Evolutionary conservation across 2,888 invertebrate species (phyloP).

Genomic region (Erynnis tages): DNA sequence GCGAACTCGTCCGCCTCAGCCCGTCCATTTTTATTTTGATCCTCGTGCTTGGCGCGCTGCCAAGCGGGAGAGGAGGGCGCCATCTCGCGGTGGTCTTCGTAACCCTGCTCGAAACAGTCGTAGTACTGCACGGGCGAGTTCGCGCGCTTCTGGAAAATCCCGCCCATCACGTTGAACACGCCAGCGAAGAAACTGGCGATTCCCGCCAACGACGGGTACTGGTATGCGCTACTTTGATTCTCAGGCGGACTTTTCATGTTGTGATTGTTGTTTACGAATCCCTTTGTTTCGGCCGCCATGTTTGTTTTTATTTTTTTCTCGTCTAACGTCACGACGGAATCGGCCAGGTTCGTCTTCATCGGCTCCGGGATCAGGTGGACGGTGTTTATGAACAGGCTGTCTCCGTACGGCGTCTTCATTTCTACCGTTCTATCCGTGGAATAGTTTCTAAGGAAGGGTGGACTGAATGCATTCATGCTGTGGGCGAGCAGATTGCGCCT

Average conservation of each 20-base stretch:
- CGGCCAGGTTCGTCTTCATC: slow-evolving; percentile 67
- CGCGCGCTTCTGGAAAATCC: slow-evolving; percentile 54
- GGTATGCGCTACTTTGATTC: slow-evolving; percentile 39
- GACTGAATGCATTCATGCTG: slow-evolving; percentile 40
- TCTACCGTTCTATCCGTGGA: slow-evolving; percentile 52
- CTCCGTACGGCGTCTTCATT: slow-evolving; percentile 50
- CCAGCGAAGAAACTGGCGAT: slow-evolving; percentile 62
- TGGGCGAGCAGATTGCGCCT: slow-evolving; percentile 47
- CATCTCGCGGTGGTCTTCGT: slow-evolving; percentile 43
- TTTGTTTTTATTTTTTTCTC: slow-evolving; percentile 34
- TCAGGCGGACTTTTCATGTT: slow-evolving; percentile 5
- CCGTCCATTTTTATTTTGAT: slow-evolving; percentile 61
- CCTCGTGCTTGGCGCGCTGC: slow-evolving; percentile 58
- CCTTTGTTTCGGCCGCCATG: slow-evolving; percentile 30
- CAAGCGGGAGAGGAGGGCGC: slow-evolving; percentile 46
- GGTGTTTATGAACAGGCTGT: slow-evolving; percentile 54
- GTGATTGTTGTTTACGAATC: slow-evolving; percentile 24
- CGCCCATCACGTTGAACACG: slow-evolving; percentile 58
- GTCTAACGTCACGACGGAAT: slow-evolving; percentile 50
- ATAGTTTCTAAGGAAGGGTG: slow-evolving; percentile 55
- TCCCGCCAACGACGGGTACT: slow-evolving; percentile 46
- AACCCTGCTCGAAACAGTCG: slow-evolving; percentile 48
- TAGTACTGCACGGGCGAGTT: slow-evolving; percentile 49
- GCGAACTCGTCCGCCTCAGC: slow-evolving; percentile 37
- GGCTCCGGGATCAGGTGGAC: slow-evolving; percentile 62